These are phyloP conservation scores for Lobophora halterata DNA, from an alignment of 2,888 invertebrate genomes.

Conservation along the genomic window DNA sequence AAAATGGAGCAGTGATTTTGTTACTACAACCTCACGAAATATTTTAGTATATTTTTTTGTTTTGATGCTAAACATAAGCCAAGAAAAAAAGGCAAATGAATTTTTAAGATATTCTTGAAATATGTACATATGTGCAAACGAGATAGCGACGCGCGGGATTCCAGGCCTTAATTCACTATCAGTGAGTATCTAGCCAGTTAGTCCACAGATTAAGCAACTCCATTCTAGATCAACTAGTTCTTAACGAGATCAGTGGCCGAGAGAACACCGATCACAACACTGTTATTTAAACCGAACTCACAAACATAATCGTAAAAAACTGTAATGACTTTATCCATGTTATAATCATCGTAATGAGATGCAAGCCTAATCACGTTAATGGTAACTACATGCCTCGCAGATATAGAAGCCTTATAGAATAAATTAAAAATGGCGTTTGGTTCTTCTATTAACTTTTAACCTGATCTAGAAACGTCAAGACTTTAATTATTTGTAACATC, in stretches of 20 bases:
- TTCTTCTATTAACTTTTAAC: conserved; percentile 38
- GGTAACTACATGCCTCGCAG: conserved; percentile 21
- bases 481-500: conserved; percentile 76
- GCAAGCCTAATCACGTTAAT: conserved; percentile 21
- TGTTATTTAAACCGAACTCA: conserved; percentile 12
- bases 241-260: conserved; percentile 10
- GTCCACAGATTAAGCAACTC: conserved; percentile 4
- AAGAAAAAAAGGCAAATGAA: too few species aligned
- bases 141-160: too few species aligned
- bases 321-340: conserved; percentile 26
- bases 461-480: conserved; percentile 67
- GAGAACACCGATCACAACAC: conserved; percentile 14
- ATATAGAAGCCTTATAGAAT: conserved; percentile 15
- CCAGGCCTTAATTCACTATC: too few species aligned
- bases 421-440: conserved; percentile 18
- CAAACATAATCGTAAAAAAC: conserved; percentile 24
- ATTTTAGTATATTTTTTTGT: too few species aligned
- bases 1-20: too few species aligned
- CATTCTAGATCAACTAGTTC: conserved; percentile 15
- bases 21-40: too few species aligned
- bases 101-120: too few species aligned
- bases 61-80: too few species aligned
- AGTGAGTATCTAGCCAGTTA: conserved; percentile 9
- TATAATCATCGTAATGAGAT: conserved; percentile 18
- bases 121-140: too few species aligned